Evolutionary conservation across 2,113 vertebrate species (phyloP).

Genomic region (Caranx melampygus): DNA sequence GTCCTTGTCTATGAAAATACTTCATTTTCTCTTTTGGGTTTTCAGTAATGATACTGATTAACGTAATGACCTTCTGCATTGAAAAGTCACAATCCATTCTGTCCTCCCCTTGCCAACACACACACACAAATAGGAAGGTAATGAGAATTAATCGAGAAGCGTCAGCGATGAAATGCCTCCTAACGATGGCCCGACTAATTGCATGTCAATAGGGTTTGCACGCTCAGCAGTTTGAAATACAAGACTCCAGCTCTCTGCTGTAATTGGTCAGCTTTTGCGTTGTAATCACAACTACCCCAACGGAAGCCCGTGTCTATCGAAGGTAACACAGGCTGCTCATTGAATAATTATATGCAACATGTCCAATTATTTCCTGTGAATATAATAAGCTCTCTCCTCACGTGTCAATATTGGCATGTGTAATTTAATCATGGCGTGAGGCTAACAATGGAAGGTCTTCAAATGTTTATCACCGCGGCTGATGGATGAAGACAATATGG

Average conservation of each 20-base stretch:
- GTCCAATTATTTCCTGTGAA: slow-evolving; percentile 55
- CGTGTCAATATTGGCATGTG: slow-evolving; percentile 46
- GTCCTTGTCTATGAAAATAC: neutral
- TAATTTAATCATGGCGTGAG: slow-evolving; percentile 30
- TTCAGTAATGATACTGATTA: slow-evolving; percentile 47
- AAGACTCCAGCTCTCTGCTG: slow-evolving; percentile 21
- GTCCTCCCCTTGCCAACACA: slow-evolving; percentile 23
- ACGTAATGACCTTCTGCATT: slow-evolving; percentile 44
- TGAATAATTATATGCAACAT: slow-evolving; percentile 59
- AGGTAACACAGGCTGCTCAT: slow-evolving; percentile 52
- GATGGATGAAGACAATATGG: neutral
- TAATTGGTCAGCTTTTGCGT: slow-evolving; percentile 61
- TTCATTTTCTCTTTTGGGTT: slow-evolving; percentile 27
- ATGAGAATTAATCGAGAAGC: slow-evolving; percentile 71
- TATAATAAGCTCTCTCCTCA: slow-evolving; percentile 35
- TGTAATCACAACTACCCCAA: slow-evolving; percentile 67
- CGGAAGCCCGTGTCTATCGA: slow-evolving; percentile 35
- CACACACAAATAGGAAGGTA: slow-evolving; percentile 53
- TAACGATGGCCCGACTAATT: slow-evolving; percentile 75
- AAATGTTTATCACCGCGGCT: slow-evolving; percentile 34
- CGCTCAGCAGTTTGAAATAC: slow-evolving; percentile 74
- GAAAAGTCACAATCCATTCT: slow-evolving; percentile 53
- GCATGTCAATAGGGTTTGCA: slow-evolving; percentile 72
- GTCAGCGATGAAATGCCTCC: slow-evolving; percentile 64
- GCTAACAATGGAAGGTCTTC: slow-evolving; percentile 1